Conservation (phyloP, 64 coral and sea anemone genomes). For the Montipora efflorescens region DNA sequence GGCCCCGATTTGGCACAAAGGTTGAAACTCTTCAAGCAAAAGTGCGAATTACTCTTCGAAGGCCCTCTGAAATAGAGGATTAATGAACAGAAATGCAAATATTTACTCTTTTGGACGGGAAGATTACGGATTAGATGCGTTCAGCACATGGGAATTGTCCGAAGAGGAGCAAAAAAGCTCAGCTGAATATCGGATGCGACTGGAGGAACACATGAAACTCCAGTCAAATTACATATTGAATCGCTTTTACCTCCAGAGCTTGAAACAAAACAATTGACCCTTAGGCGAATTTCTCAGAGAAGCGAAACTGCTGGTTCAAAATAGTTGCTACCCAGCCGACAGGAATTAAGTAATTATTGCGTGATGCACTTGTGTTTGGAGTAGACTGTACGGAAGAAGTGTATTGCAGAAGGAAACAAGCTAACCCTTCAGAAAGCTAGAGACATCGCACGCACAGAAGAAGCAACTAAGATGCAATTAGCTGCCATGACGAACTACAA, state of each 20-base stretch:
- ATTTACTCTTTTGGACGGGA: slow-evolving; percentile 64
- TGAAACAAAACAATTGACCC: background rate
- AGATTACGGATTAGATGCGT: slow-evolving; percentile 39
- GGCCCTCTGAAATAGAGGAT: slow-evolving; percentile 58
- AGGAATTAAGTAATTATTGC: background rate
- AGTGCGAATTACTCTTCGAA: slow-evolving; percentile 39
- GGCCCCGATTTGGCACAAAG: background rate
- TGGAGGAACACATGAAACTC: slow-evolving; percentile 77
- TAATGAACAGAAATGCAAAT: slow-evolving; percentile 62
- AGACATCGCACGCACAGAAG: no score
- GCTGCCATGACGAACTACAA: background rate
- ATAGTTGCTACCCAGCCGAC: background rate
- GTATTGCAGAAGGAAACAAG: slow-evolving; percentile 77
- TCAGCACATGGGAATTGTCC: slow-evolving; percentile 38
- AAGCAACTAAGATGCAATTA: no score
- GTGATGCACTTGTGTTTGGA: background rate
- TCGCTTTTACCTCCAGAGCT: background rate
- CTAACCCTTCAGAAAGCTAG: slow-evolving; percentile 47
- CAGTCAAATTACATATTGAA: slow-evolving; percentile 68
- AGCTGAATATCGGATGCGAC: slow-evolving; percentile 49
- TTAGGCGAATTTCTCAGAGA: background rate
- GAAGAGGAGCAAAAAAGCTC: slow-evolving; percentile 27
- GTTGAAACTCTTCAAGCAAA: background rate
- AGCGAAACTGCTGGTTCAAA: background rate
- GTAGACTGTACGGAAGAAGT: background rate